phyloP scores from a whole-genome alignment of 2,888 invertebrate species.

The Agrotis clavis region DNA sequence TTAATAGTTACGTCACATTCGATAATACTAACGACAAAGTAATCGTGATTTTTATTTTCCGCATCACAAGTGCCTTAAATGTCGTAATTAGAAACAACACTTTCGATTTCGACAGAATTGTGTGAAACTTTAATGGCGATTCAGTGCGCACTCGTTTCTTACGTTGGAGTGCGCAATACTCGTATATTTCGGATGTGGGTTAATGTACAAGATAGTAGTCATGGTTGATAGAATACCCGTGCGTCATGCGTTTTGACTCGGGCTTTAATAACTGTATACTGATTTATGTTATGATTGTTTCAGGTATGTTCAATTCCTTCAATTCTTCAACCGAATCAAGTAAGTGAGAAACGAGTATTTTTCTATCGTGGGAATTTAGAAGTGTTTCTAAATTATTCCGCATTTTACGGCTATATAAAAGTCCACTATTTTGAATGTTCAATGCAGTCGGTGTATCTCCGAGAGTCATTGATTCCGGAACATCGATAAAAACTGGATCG shows the following conservation, averaged over 20 bases:
- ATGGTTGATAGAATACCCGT: constrained; percentile 67
- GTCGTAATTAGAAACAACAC: constrained; percentile 75
- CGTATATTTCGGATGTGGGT: constrained; percentile 82
- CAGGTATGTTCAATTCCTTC: constrained; percentile 73
- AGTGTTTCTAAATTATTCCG: constrained; percentile 32
- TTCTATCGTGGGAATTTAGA: constrained; percentile 56
- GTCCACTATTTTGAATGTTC: constrained; percentile 47
- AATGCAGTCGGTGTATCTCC: constrained; percentile 47
- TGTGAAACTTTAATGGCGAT: constrained; percentile 79
- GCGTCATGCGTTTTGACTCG: constrained; percentile 50
- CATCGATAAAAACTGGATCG: constrained; percentile 81
- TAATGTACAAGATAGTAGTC: constrained; percentile 82
- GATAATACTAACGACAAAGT: constrained; percentile 48
- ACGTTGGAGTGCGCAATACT: constrained; percentile 82
- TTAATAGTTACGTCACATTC: constrained; percentile 69
- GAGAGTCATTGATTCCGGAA: constrained; percentile 67
- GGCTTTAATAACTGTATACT: constrained; percentile 58
- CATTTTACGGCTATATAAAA: constrained; percentile 41
- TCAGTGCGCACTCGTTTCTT: constrained; percentile 82
- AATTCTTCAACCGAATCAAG: constrained; percentile 46
- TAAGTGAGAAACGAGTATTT: constrained; percentile 49
- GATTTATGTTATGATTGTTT: constrained; percentile 73
- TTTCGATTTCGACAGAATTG: constrained; percentile 85
- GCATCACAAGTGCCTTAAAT: constrained; percentile 68
- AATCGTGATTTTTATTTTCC: constrained; percentile 70